phyloP scores from a whole-genome alignment of 2,797 vertebrate genomes.

The Scyliorhinus canicula region DNA sequence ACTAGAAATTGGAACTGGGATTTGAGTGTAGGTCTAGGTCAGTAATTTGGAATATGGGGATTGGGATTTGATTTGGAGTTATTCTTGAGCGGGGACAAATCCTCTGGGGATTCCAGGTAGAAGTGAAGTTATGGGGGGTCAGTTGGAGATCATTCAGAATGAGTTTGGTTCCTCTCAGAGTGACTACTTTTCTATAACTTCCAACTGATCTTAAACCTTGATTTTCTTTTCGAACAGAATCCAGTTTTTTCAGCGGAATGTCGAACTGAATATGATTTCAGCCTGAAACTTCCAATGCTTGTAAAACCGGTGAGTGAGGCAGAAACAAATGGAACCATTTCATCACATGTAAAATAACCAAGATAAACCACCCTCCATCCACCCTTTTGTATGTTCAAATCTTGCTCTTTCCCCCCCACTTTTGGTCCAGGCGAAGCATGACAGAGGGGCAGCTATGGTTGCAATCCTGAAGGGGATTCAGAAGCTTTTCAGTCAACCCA shows the following conservation, averaged over 20 bases:
- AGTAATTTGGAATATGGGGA: too few species aligned
- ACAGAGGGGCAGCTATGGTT: not conserved
- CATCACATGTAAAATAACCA: not conserved
- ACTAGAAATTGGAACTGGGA: not conserved
- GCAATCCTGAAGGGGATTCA: not conserved
- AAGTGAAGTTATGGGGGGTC: not conserved
- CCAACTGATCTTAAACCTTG: not conserved
- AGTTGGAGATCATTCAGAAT: too few species aligned
- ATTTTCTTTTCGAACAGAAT: not conserved
- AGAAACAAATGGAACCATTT: not conserved
- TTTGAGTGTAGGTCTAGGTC: too few species aligned
- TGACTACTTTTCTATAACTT: not conserved
- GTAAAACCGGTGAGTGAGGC: not conserved
- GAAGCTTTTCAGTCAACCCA: not conserved
- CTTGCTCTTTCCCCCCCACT: not conserved
- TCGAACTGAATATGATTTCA: not conserved
- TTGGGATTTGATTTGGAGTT: not conserved
- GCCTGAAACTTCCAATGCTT: not conserved
- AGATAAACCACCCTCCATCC: too few species aligned
- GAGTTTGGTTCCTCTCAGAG: too few species aligned
- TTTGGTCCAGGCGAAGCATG: not conserved
- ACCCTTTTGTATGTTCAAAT: not conserved
- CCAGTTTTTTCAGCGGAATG: not conserved
- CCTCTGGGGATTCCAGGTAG: not conserved
- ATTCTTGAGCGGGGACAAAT: not conserved